A percentile compares a stretch with the other conserved stretches of the same genome.
Evolutionary conservation across 1,140 invertebrate genomes (phyloP).

Genomic region (Holcopasites calliopsidis): DNA sequence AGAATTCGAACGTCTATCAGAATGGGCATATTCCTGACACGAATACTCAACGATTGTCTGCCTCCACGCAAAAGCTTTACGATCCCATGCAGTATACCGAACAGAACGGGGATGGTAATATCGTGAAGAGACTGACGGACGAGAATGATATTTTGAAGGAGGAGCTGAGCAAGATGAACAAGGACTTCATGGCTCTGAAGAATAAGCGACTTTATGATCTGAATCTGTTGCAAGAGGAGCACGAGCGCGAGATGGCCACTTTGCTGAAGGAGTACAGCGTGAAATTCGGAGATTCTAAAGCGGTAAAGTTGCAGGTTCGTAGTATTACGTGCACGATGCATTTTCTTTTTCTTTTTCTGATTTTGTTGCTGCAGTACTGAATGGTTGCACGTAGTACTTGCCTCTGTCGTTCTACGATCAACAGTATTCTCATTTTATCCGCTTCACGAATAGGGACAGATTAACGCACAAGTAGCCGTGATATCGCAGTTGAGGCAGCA

Average conservation of each 20-base stretch:
- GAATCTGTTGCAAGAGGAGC: constrained; percentile 87
- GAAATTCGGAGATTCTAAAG: constrained; percentile 75
- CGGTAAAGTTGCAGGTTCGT: constrained; percentile 76
- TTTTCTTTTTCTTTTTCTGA: constrained; percentile 2
- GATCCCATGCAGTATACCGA: constrained; percentile 79
- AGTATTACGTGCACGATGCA: constrained; percentile 41
- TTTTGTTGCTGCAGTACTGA: background rate
- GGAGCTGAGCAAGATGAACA: constrained; percentile 82
- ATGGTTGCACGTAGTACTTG: constrained; percentile 26
- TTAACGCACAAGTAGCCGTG: constrained; percentile 80
- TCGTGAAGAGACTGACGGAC: constrained; percentile 77
- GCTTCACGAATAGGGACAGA: constrained; percentile 69
- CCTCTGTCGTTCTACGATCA: too few relatives aligned
- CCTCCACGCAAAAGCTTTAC: constrained; percentile 73
- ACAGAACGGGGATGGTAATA: constrained; percentile 76
- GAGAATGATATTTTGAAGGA: constrained; percentile 82
- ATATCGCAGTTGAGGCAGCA: constrained; percentile 81
- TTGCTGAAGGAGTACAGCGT: constrained; percentile 77
- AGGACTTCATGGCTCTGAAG: constrained; percentile 85
- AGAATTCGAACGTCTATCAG: constrained; percentile 76
- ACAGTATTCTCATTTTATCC: background rate
- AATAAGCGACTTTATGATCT: constrained; percentile 88
- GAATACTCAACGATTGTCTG: constrained; percentile 75
- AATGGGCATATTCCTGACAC: constrained; percentile 76
- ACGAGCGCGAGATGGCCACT: constrained; percentile 85